These are phyloP conservation scores for Epistrophella euchroma DNA, from an alignment of 2,888 invertebrate species.

Conservation along the genomic window DNA sequence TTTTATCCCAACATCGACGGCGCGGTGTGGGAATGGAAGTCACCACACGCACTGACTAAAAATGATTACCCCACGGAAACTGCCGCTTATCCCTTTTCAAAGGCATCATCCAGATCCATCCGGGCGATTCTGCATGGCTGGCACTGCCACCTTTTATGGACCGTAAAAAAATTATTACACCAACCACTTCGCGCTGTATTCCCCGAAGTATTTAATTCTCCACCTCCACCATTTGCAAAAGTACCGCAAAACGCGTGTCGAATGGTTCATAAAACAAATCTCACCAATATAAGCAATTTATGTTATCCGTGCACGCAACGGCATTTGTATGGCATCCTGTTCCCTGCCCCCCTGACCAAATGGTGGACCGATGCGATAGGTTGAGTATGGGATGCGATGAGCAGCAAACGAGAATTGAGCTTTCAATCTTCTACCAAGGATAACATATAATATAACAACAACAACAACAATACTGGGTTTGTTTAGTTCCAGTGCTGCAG, in stretches of 20 bases:
- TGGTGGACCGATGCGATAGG: neutral
- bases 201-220: conserved; percentile 54
- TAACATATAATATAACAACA: neutral
- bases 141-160: conserved; percentile 66
- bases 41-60: conserved; percentile 14
- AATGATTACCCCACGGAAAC: conserved; percentile 56
- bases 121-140: conserved; percentile 30
- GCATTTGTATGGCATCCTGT: neutral
- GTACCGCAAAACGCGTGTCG: conserved; percentile 73
- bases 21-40: neutral
- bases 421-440: conserved; percentile 22
- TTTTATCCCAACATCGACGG: conserved; percentile 3
- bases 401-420: conserved; percentile 2
- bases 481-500: conserved; percentile 55
- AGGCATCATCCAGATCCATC: conserved; percentile 17
- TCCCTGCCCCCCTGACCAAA: neutral
- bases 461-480: conserved; percentile 27
- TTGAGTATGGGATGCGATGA: neutral
- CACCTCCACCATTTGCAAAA: conserved; percentile 60
- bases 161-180: conserved; percentile 62
- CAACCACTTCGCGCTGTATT: conserved; percentile 55
- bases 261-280: conserved; percentile 75
- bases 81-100: conserved; percentile 24
- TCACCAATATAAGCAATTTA: conserved; percentile 71
- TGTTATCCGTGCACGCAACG: conserved; percentile 66